A percentile compares a stretch with the other conserved stretches of the same genome.
Evolutionary conservation across 2,113 vertebrate species (phyloP).

Genomic region (Nycticryphes semicollaris): DNA sequence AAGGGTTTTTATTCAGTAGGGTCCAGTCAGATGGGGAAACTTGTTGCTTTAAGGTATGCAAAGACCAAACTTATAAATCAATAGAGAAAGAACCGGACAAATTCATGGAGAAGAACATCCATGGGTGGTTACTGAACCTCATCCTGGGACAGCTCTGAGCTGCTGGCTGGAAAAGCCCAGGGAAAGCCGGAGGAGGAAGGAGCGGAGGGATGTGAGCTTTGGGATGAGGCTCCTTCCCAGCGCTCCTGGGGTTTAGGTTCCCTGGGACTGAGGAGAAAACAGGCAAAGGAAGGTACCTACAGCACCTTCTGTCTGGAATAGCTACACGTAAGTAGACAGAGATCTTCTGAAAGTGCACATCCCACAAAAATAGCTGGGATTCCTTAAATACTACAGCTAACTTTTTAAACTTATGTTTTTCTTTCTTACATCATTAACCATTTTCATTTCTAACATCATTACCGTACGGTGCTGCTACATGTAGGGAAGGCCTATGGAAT

Average conservation of each 20-base stretch:
- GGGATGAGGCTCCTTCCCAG: not conserved
- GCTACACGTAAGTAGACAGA: not conserved
- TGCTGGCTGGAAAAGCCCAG: not conserved
- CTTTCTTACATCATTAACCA: not conserved
- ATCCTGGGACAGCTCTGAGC: not conserved
- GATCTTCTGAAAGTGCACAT: not conserved
- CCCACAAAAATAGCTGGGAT: not conserved
- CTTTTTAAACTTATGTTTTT: not conserved
- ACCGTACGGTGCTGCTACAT: not conserved
- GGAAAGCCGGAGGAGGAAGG: not conserved
- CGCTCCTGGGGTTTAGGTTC: not conserved
- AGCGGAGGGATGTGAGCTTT: accelerated
- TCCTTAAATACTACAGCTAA: not conserved
- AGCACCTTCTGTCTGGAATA: not conserved
- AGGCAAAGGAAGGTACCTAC: not conserved
- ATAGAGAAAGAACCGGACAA: not conserved
- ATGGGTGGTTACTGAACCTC: not conserved
- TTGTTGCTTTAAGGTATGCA: not conserved
- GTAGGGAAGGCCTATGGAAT: not conserved
- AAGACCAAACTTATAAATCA: not conserved
- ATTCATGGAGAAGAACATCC: not conserved
- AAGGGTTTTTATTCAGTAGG: not conserved
- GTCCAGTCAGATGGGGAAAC: not conserved
- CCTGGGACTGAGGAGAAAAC: not conserved
- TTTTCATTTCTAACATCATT: not conserved